Conservation (phyloP, 2,113 vertebrate genomes). For the Tychaedon coryphoeus region DNA sequence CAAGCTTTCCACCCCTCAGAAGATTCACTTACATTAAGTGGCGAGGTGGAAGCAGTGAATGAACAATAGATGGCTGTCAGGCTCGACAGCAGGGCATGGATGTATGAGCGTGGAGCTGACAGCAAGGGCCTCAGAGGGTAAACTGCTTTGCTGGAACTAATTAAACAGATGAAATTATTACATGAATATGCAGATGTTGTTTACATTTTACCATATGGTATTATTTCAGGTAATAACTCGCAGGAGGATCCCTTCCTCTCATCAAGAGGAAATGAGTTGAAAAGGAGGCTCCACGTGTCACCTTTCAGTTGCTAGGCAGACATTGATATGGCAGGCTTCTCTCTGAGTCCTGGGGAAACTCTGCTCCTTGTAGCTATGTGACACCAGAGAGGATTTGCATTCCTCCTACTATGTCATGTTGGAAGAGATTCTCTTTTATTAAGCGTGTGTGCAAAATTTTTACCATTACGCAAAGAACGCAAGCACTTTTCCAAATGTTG, state of each 20-base stretch:
- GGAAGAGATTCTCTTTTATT: background rate
- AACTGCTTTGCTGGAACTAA: conserved; percentile 99
- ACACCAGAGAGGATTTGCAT: background rate
- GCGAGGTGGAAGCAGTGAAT: conserved; percentile 76
- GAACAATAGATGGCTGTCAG: conserved; percentile 94
- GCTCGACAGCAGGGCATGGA: conserved; percentile 88
- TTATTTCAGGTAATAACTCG: conserved; percentile 98
- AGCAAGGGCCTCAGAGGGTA: conserved; percentile 95
- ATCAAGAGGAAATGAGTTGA: conserved; percentile 87
- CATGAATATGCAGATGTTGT: conserved; percentile 99
- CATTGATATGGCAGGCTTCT: conserved; percentile 61
- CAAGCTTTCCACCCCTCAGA: conserved; percentile 78
- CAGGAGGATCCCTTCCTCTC: conserved; percentile 88
- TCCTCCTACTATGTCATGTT: background rate
- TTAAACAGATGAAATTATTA: conserved; percentile 99
- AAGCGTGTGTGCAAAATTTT: background rate
- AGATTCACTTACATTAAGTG: conserved; percentile 86
- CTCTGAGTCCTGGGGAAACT: background rate
- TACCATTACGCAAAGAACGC: background rate
- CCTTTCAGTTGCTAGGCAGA: conserved; percentile 80
- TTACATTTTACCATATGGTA: conserved; percentile 99
- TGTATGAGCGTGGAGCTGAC: conserved; percentile 87
- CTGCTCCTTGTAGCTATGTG: background rate
- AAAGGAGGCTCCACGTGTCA: conserved; percentile 77
- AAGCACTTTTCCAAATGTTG: background rate